A percentile compares a stretch with the other conserved stretches of the same genome.
phyloP scores from a whole-genome alignment of 37 sponge, comb jelly and placozoan genomes.

The Halisarca cf. caerulea region DNA sequence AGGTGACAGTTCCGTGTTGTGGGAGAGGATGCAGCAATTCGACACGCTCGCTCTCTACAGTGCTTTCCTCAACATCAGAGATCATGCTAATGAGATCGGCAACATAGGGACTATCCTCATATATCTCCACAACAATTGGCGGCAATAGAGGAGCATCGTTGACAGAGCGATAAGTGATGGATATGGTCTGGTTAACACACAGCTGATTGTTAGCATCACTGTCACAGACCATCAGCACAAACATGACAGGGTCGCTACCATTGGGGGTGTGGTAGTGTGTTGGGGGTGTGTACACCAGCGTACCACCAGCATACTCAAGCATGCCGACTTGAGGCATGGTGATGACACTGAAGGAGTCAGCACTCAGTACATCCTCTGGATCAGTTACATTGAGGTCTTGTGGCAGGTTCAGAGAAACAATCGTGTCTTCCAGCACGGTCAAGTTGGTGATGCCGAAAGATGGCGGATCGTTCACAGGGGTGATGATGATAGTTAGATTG shows the following conservation, averaged over 20 bases:
- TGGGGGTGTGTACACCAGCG: slow-evolving; percentile 58
- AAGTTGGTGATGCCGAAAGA: slow-evolving; percentile 59
- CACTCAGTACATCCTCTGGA: slow-evolving; percentile 64
- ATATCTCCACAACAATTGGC: slow-evolving; percentile 15
- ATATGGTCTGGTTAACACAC: slow-evolving; percentile 56
- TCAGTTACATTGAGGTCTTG: slow-evolving; percentile 61
- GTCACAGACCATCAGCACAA: slow-evolving; percentile 72
- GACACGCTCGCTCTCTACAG: slow-evolving; percentile 42
- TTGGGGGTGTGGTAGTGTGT: slow-evolving; percentile 42
- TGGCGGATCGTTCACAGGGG: slow-evolving; percentile 79
- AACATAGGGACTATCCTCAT: slow-evolving; percentile 56
- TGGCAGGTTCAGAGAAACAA: slow-evolving; percentile 51
- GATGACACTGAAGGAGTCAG: slow-evolving; percentile 65
- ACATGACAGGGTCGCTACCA: slow-evolving; percentile 35
- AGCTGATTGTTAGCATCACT: slow-evolving; percentile 48
- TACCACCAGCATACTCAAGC: slow-evolving; percentile 49
- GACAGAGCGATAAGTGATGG: slow-evolving; percentile 43
- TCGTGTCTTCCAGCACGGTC: slow-evolving; percentile 58
- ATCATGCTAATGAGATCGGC: slow-evolving; percentile 50
- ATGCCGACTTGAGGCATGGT: slow-evolving; percentile 41
- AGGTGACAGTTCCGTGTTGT: slow-evolving; percentile 54
- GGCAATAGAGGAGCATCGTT: slow-evolving; percentile 81
- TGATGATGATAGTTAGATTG: slow-evolving; percentile 55
- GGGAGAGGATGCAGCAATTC: slow-evolving; percentile 48
- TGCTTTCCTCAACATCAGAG: slow-evolving; percentile 82